phyloP scores from a whole-genome alignment of 2,888 invertebrate genomes.

The Stratiomys singularior region DNA sequence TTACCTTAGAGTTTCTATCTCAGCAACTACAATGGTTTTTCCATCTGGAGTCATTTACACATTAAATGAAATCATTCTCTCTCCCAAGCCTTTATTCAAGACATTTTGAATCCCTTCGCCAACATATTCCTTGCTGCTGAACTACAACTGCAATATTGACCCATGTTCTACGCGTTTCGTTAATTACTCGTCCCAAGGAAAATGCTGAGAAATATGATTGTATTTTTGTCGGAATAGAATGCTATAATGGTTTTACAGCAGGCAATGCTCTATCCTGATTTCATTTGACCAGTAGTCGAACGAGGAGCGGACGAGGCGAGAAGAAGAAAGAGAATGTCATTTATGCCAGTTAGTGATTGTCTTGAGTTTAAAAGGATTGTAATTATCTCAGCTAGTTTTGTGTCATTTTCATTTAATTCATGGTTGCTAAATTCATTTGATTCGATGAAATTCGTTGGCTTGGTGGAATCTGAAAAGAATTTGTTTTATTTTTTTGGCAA shows the following conservation, averaged over 20 bases:
- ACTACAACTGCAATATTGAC: conserved; percentile 23
- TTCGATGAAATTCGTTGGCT: too few species aligned
- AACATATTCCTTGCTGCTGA: neutral
- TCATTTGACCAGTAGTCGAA: neutral
- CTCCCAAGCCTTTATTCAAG: too few species aligned
- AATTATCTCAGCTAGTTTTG: conserved; percentile 4
- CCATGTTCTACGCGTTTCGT: conserved; percentile 27
- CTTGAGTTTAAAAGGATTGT: conserved; percentile 11
- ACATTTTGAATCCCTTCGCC: neutral
- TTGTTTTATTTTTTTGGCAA: too few species aligned
- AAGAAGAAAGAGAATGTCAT: neutral
- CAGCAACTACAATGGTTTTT: too few species aligned
- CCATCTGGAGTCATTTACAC: too few species aligned
- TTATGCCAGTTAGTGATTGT: neutral
- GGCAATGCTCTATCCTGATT: neutral
- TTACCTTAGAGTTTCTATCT: too few species aligned
- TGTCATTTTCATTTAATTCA: neutral
- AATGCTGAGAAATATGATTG: conserved; percentile 31
- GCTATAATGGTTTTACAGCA: neutral
- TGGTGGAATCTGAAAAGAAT: too few species aligned
- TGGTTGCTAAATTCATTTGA: too few species aligned
- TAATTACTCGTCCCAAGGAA: conserved; percentile 30
- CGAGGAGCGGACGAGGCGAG: neutral
- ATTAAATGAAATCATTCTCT: too few species aligned
- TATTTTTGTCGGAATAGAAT: neutral